phyloP scores from a whole-genome alignment of 92 coral and sea anemone species.

The Diadumene lineata region DNA sequence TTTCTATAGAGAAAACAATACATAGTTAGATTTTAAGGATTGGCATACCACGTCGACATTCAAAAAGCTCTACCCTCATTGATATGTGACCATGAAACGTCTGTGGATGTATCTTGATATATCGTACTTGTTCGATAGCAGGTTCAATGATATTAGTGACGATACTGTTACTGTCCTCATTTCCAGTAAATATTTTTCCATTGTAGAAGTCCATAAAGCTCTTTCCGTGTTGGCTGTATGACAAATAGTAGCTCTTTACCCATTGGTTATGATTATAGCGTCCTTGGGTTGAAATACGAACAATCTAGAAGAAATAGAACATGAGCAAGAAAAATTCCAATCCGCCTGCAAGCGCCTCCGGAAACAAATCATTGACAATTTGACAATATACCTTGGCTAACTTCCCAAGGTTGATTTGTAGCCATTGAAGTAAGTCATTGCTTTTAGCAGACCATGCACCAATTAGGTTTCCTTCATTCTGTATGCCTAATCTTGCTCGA shows the following conservation, averaged over 20 bases:
- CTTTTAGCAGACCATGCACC: no score
- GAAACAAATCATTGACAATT: no score
- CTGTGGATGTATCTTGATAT: background rate
- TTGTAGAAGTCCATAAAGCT: background rate
- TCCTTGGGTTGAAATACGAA: background rate
- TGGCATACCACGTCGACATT: background rate
- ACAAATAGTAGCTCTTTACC: background rate
- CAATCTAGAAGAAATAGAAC: background rate
- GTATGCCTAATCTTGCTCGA: no score
- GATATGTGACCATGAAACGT: background rate
- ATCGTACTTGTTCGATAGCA: background rate
- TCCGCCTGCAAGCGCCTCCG: no score
- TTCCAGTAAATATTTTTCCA: background rate
- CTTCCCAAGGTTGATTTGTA: no score
- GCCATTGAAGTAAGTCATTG: no score
- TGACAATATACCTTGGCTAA: no score
- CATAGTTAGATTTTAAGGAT: no score
- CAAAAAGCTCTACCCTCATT: background rate
- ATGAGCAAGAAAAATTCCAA: no score
- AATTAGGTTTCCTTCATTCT: no score
- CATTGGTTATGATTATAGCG: background rate
- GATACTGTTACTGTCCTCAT: background rate
- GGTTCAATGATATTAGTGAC: background rate
- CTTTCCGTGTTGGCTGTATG: background rate
- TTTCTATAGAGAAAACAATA: no score